Evolutionary conservation across 2,888 invertebrate genomes (phyloP).

Genomic region (Lasioglossum leucozonium): DNA sequence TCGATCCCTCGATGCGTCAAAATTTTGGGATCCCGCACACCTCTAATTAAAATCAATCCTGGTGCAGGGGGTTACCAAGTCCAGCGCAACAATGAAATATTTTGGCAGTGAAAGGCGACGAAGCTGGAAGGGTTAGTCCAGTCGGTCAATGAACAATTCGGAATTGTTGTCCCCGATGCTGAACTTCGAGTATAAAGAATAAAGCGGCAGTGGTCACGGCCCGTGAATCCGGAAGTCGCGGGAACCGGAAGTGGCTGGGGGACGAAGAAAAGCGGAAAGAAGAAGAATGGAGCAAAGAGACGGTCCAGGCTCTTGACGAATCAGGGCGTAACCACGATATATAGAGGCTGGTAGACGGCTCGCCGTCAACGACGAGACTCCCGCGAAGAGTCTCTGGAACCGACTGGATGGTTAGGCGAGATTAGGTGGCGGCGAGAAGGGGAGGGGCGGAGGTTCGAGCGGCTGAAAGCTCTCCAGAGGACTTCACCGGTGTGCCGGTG

Average conservation of each 20-base stretch:
- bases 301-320: constrained; percentile 61
- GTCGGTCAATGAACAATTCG: neutral
- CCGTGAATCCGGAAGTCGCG: constrained; percentile 14
- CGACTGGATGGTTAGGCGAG: constrained; percentile 57
- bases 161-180: neutral
- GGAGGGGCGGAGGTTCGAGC: constrained; percentile 22
- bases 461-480: constrained; percentile 78
- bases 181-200: neutral
- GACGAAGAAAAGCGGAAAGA: neutral
- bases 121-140: too few relatives aligned
- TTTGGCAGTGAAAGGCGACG: neutral
- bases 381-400: constrained; percentile 27
- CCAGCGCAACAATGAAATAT: too few relatives aligned
- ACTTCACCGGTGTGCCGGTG: constrained; percentile 68
- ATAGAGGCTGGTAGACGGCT: constrained; percentile 29
- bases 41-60: too few relatives aligned
- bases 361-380: constrained; percentile 28
- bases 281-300: neutral
- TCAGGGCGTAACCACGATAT: constrained; percentile 66
- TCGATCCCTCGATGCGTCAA: neutral
- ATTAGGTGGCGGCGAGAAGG: constrained; percentile 44
- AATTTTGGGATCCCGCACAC: too few relatives aligned
- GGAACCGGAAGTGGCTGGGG: neutral
- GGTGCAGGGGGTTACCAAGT: too few relatives aligned
- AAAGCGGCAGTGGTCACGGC: constrained; percentile 29